phyloP scores from a whole-genome alignment of 2,888 invertebrate species.

The Agrenia bidenticulata region DNA sequence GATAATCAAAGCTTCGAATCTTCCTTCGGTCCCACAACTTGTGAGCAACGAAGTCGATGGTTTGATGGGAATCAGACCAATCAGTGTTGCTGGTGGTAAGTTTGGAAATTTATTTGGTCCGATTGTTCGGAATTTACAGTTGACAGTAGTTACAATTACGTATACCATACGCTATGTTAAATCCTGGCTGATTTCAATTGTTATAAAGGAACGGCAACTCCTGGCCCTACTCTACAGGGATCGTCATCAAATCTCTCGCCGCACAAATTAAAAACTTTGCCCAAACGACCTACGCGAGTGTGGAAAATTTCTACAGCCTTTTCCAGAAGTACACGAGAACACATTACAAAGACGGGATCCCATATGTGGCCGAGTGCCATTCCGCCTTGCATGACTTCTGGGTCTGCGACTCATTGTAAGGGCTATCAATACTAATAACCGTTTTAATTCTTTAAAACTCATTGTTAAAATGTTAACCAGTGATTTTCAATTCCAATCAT shows the following conservation, averaged over 20 bases:
- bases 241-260: slow-evolving; percentile 41
- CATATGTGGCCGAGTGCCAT: slow-evolving; percentile 51
- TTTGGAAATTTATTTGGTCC: too few relatives aligned
- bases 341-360: slow-evolving; percentile 47
- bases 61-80: slow-evolving; percentile 50
- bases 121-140: not conserved
- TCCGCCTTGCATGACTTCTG: slow-evolving; percentile 42
- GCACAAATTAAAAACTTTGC: slow-evolving; percentile 42
- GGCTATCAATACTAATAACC: not conserved
- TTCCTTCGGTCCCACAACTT: slow-evolving; percentile 46
- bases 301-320: slow-evolving; percentile 35
- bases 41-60: slow-evolving; percentile 46
- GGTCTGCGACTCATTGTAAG: slow-evolving; percentile 49
- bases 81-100: slow-evolving; percentile 52
- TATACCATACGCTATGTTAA: not conserved
- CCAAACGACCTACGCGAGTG: slow-evolving; percentile 25
- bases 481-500: not conserved
- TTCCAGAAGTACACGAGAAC: slow-evolving; percentile 46
- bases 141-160: not conserved
- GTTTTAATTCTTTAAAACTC: not conserved
- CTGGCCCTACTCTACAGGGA: slow-evolving; percentile 49
- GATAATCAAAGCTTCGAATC: slow-evolving; percentile 46
- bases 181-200: too few relatives aligned
- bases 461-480: not conserved
- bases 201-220: slow-evolving; percentile 52